These are phyloP conservation scores for Ctenomys sociabilis DNA, from an alignment of 2,113 vertebrate species.

Conservation along the genomic window DNA sequence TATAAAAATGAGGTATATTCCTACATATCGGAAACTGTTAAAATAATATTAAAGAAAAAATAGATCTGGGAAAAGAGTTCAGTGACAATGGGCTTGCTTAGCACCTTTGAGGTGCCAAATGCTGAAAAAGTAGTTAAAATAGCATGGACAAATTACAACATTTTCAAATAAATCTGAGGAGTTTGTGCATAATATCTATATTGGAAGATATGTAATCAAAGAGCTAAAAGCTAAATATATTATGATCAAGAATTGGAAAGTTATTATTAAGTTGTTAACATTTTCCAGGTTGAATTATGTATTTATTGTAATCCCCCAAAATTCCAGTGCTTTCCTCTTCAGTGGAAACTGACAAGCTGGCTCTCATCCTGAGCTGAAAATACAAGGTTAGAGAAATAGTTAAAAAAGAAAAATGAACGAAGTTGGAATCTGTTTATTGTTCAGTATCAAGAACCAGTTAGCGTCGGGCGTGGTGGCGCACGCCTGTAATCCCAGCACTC, in stretches of 20 bases:
- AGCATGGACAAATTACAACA: background rate
- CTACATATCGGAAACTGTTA: background rate
- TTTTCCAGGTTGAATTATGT: slow-evolving; percentile 25
- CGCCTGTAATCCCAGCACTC: too few relatives aligned
- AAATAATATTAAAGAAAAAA: slow-evolving; percentile 1
- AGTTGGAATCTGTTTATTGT: background rate
- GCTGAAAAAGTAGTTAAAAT: background rate
- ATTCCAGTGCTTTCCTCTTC: background rate
- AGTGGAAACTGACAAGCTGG: background rate
- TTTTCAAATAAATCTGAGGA: slow-evolving; percentile 2
- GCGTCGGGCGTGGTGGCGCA: too few relatives aligned
- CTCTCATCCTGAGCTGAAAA: background rate
- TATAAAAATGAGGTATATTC: background rate
- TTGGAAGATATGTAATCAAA: slow-evolving; percentile 10
- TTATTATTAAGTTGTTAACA: background rate
- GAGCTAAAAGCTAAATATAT: background rate
- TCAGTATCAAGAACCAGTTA: background rate
- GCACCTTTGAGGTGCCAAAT: background rate
- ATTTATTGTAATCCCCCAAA: background rate
- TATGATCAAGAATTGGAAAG: background rate
- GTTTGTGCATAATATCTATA: background rate
- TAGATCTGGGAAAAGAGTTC: background rate
- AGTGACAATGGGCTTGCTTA: background rate
- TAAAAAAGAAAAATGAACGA: background rate
- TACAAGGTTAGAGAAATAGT: background rate